A percentile compares a stretch with the other conserved stretches of the same genome.
These are phyloP conservation scores for Todiramphus saurophagus DNA, from an alignment of 2,113 vertebrate species.

Conservation along the genomic window DNA sequence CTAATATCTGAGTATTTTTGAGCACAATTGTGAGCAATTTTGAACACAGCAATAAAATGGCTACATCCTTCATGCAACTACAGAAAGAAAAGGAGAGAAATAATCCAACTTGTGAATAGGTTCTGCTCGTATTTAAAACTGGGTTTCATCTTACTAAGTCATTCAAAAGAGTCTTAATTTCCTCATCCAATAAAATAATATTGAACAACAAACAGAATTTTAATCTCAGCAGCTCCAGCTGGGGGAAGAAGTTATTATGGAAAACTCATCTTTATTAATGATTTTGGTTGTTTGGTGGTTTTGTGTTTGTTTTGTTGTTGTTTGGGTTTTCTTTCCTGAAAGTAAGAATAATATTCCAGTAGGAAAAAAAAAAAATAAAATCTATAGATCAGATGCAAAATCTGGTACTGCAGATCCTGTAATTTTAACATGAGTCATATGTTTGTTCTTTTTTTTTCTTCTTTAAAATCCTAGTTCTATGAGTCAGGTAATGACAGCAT, in stretches of 20 bases:
- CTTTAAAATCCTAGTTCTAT: neutral
- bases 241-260: neutral
- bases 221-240: neutral
- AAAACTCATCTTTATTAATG: neutral
- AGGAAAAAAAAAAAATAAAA: neutral
- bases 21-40: neutral
- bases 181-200: neutral
- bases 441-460: neutral
- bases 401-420: neutral
- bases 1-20: neutral
- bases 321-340: neutral
- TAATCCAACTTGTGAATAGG: neutral
- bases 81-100: neutral
- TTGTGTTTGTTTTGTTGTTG: no score
- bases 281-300: neutral
- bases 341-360: neutral
- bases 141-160: neutral
- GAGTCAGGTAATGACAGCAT: neutral
- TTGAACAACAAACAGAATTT: neutral
- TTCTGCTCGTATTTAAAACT: neutral
- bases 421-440: neutral
- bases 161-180: neutral
- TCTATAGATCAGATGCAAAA: neutral
- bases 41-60: neutral
- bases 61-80: neutral